Conservation (phyloP, 2,797 vertebrate species). For the Loriculus beryllinus region DNA sequence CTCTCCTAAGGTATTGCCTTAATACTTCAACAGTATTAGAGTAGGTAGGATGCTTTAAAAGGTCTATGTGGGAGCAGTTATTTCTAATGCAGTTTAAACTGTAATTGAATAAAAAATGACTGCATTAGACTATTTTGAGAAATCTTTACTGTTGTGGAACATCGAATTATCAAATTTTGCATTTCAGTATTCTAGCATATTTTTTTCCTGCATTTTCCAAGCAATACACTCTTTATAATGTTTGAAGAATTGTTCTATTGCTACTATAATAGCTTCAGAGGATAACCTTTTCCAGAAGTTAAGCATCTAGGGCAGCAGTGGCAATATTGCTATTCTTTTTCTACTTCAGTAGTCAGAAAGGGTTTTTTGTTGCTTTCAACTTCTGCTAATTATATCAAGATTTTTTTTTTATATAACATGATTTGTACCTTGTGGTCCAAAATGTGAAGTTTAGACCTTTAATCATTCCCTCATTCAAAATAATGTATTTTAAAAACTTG, state of each 20-base stretch:
- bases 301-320: not conserved
- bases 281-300: not conserved
- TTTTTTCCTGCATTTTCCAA: not conserved
- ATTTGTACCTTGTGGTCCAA: not conserved
- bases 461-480: not conserved
- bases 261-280: not conserved
- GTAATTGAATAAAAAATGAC: not conserved
- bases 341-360: not conserved
- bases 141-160: not conserved
- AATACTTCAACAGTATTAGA: not conserved
- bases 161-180: not conserved
- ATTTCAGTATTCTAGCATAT: not conserved
- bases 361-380: not conserved
- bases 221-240: not conserved
- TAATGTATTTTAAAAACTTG: not conserved
- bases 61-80: not conserved
- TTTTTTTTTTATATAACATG: not conserved
- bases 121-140: not conserved
- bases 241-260: not conserved
- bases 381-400: not conserved
- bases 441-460: not conserved
- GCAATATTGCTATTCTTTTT: not conserved
- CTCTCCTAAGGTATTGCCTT: not conserved
- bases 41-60: not conserved
- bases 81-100: not conserved